Evolutionary conservation across 2,888 invertebrate genomes (phyloP), one percentile per base, ranked within the genome.

Genomic region (Coelopa pilipes): DNA sequence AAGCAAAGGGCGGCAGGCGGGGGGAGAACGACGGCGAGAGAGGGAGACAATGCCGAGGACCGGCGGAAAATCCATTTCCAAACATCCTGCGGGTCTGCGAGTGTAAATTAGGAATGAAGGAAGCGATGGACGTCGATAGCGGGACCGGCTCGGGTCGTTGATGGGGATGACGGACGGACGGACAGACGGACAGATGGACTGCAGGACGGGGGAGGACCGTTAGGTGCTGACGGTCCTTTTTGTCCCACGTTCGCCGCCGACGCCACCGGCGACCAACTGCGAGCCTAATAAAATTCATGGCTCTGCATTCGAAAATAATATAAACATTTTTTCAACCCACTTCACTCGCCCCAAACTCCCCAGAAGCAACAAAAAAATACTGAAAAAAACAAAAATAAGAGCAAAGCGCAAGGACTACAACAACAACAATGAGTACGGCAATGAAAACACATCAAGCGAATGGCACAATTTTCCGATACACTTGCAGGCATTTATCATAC

Each of bases 401-500:
- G 7, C 34, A 34, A 34, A 34, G 4, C 2, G 34, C 4, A 34
- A 34, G 34, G 7, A 34, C 34, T 4, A 34, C 2, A 34, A 34
- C 34, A 34, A 34, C 2, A 34, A 34, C 34, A 34, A 34, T 7
- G 34, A 34, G 34, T 4, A 34, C 7, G 7, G 34, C 34, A 34
- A 2, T 12, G 21, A 57, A n/a, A 57, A 57, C 19, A 57, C 10
- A 19, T 57, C 17, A 13, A n/a, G 57, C 17, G 21, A 57, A 57
- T 57, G 19, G 21, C 17, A 63, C 63, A 63, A 45, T 59, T 59
- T 50, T 69, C 69, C 66, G 66, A 72, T 72, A 66, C 65, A 73
- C 75, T 75, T 66, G 66, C 59, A 70, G 72, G 72, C 75, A 75
- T 75, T 75, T 70, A 66, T 73, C 72, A 34, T 75, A 72, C 67